Evolutionary conservation across 2,797 vertebrate genomes (phyloP).

Genomic region (Onychomys torridus): DNA sequence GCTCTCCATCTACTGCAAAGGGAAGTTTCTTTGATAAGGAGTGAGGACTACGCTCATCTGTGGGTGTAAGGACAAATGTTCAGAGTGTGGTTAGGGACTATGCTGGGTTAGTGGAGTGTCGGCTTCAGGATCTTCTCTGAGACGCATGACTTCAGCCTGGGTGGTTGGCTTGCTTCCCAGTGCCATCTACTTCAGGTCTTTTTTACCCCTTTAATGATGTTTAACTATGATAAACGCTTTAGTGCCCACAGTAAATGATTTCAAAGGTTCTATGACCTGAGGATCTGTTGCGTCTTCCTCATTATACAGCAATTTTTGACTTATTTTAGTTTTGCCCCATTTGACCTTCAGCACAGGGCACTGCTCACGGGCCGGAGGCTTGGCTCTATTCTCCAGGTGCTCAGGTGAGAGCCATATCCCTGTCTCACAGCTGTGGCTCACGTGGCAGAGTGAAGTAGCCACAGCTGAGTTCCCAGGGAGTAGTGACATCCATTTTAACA

Average conservation of each 20-base stretch:
- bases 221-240: background rate
- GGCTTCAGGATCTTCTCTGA: background rate
- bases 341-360: conserved; percentile 39
- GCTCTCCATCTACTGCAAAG: background rate
- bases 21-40: background rate
- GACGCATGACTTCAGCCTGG: background rate
- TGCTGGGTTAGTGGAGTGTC: background rate
- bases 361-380: background rate
- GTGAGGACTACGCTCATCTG: background rate
- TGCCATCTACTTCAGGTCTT: background rate
- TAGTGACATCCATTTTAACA: conserved; percentile 13
- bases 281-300: conserved; percentile 12
- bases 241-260: background rate
- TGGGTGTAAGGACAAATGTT: no score
- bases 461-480: background rate
- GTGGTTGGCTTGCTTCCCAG: background rate
- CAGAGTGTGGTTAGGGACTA: background rate
- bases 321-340: conserved; percentile 24
- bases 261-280: background rate
- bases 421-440: background rate
- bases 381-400: background rate
- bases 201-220: background rate
- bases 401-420: background rate
- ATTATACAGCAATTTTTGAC: conserved; percentile 29
- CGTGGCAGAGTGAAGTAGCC: background rate